A percentile compares a stretch with the other conserved stretches of the same genome.
Evolutionary conservation across 2,113 vertebrate species (phyloP).

Genomic region (Crypturellus undulatus): DNA sequence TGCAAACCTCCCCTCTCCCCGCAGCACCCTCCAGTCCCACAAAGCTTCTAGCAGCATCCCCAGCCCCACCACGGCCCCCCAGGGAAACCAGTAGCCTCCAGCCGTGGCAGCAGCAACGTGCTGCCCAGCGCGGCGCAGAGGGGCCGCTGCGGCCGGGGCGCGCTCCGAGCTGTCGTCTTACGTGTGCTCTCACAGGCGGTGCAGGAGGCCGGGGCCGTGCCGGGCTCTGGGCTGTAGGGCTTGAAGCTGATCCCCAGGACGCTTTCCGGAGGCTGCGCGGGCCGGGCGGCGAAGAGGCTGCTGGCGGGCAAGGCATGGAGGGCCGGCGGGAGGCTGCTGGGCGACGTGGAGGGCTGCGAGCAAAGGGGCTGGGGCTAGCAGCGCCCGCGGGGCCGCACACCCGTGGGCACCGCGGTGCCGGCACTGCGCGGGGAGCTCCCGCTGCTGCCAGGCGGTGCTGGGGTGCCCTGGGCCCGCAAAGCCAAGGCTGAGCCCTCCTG

Average conservation of each 20-base stretch:
- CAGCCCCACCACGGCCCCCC: no score
- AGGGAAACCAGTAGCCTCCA: neutral
- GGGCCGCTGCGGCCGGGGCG: neutral
- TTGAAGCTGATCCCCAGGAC: slow-evolving; percentile 59
- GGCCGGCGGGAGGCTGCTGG: neutral
- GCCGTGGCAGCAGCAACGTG: neutral
- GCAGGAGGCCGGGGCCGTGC: neutral
- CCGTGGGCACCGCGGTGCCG: accelerated
- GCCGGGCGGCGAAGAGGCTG: neutral
- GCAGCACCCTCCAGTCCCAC: no score
- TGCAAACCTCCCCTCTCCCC: no score
- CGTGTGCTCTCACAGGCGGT: slow-evolving; percentile 54
- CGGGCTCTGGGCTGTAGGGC: slow-evolving; percentile 5
- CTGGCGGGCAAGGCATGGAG: slow-evolving; percentile 13
- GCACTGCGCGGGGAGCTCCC: accelerated
- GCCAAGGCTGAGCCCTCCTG: accelerated
- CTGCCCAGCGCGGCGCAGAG: accelerated
- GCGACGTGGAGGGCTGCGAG: slow-evolving; percentile 19
- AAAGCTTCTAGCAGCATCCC: no score
- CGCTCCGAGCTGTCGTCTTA: slow-evolving; percentile 7
- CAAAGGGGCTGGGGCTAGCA: neutral
- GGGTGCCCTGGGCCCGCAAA: neutral
- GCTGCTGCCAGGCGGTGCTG: neutral
- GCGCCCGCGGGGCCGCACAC: accelerated
- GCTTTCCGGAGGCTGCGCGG: neutral